These are phyloP conservation scores for Andricus curvator DNA, from an alignment of 2,888 invertebrate species.

Conservation along the genomic window DNA sequence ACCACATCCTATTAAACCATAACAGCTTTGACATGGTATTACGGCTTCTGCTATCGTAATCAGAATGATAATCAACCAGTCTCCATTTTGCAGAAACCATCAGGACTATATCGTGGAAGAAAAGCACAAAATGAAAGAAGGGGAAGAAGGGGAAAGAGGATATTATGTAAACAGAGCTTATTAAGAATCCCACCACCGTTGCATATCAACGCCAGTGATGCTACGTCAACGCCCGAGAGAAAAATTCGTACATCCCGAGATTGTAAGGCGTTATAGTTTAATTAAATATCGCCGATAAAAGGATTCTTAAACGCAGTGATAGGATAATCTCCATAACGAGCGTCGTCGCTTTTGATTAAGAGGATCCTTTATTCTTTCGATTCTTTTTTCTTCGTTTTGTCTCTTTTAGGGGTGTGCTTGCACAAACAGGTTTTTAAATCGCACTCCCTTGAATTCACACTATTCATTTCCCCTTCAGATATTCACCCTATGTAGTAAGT, in stretches of 20 bases:
- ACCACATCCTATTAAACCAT: not conserved
- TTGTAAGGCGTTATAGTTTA: conserved; percentile 66
- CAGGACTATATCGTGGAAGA: not conserved
- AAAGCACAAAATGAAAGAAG: not conserved
- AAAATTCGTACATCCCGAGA: conserved; percentile 61
- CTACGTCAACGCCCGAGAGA: not conserved
- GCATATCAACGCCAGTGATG: conserved; percentile 5
- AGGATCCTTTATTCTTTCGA: conserved; percentile 50
- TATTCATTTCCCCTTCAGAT: conserved; percentile 7
- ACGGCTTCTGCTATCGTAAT: conserved; percentile 16
- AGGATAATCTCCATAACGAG: conserved; percentile 63
- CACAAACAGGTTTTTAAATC: conserved; percentile 12
- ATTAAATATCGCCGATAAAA: conserved; percentile 71
- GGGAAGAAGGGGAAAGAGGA: not conserved
- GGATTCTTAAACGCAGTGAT: conserved; percentile 55
- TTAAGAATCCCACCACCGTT: conserved; percentile 20
- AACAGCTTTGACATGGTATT: conserved; percentile 20
- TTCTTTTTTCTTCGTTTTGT: not conserved
- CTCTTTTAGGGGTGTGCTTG: not conserved
- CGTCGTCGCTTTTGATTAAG: conserved; percentile 63
- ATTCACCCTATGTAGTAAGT: not conserved
- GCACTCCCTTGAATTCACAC: conserved; percentile 17
- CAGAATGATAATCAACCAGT: not conserved
- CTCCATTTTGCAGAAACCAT: not conserved
- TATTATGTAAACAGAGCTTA: conserved; percentile 39